Conservation (phyloP, 2,797 vertebrate species). For the Macroramphosus scolopax region DNA sequence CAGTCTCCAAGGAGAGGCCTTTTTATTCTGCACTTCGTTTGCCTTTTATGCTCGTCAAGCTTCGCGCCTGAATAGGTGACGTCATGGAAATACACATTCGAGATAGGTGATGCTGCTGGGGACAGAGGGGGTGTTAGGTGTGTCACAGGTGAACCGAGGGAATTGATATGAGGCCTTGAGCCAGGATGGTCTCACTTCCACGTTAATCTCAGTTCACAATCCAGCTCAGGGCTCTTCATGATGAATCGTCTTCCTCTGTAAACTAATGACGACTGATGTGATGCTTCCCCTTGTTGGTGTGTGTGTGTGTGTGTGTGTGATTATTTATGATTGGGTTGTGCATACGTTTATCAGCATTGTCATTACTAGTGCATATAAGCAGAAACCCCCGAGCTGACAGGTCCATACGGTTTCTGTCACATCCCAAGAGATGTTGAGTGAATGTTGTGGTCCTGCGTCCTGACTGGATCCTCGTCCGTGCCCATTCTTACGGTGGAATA, state of each 20-base stretch:
- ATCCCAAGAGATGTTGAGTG: too few species aligned
- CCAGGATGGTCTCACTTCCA: constrained; percentile 19
- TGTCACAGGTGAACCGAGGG: constrained; percentile 8
- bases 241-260: constrained; percentile 1
- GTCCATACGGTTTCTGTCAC: too few species aligned
- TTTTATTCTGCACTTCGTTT: constrained; percentile 6
- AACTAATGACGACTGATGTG: constrained; percentile 2
- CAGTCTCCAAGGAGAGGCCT: constrained; percentile 43
- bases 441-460: too few species aligned
- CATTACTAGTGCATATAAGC: background rate
- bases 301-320: too few species aligned
- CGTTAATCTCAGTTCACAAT: background rate
- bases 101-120: constrained; percentile 11
- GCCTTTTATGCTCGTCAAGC: constrained; percentile 18
- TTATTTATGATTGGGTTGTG: constrained; percentile 8
- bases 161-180: background rate
- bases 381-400: too few species aligned
- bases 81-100: constrained; percentile 38
- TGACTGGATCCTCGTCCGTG: too few species aligned
- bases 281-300: constrained; percentile 3
- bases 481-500: too few species aligned
- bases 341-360: constrained; percentile 16
- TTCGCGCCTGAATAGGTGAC: constrained; percentile 31
- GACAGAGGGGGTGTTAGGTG: constrained; percentile 18
- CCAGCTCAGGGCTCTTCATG: constrained; percentile 1